Base-by-base conservation (phyloP, 2,797 vertebrate genomes). In the Linurgus olivaceus region DNA sequence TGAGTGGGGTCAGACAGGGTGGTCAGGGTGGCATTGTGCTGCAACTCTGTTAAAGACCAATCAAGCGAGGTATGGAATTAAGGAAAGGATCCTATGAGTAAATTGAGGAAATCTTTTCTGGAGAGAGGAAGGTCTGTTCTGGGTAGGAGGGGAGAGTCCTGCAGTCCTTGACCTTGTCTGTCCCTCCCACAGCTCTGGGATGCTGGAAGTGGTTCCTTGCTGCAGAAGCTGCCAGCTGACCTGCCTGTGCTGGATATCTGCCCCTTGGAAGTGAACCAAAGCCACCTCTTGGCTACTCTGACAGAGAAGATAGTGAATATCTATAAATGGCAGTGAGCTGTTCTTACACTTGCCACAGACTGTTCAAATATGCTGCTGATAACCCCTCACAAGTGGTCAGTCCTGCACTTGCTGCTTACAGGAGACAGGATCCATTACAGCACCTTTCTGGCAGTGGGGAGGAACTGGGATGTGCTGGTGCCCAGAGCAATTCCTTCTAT, bases 301-400 rank as follows among this genome's bases (percentile, higher is more conserved):
- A 99, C 99, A 0, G 99, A 99, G 97, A 99, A 99, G 97, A 98
- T 96, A 90, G 98, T 99, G 70, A 99, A 99, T 92, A 94, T 99
- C 75, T 99, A 99, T 98, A 99, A 96, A 94, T 99, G 99, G 99
- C 98, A 99, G 86, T 99, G 97, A 99, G 18, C 4, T 15, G 59
- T 67, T 37, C n/a, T n/a, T 7, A 1, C 0, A 0, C 31, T 33
- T 35, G 51, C 50, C 25, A 9, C 20, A 55, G 51, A 26, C 58
- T 61, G 62, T 55, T 61, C 68, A 48, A 25, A 40, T 6, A 11
- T 57, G 78, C 86, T 94, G 61, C 67, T 76, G 57, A 35, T 24
- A 73, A n/a, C 61, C 55, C 42, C 37, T 11, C 65, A 17, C 44
- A 35, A 29, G 42, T 0, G 3, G 31, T 31, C 7, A 2, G 66